Conservation (phyloP, 2,113 vertebrate genomes). For the Catharus bicknelli region DNA sequence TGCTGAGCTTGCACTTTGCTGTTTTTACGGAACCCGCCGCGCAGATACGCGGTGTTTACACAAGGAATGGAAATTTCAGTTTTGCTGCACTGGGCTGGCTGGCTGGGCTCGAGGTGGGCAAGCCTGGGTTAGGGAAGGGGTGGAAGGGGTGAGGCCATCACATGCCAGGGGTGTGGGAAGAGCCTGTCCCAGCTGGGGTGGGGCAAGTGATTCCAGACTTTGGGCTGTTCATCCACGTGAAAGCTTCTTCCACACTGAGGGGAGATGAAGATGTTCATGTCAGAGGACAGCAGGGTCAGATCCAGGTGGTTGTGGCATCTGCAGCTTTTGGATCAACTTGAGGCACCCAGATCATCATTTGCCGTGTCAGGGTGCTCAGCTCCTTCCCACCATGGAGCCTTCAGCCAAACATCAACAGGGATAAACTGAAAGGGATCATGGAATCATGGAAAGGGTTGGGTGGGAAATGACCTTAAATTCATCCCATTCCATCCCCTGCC, state of each 20-base stretch:
- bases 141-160: background rate
- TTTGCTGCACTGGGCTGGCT: background rate
- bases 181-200: background rate
- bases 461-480: background rate
- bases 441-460: background rate
- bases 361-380: background rate
- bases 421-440: background rate
- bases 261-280: background rate
- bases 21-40: constrained; percentile 44
- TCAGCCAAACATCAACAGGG: background rate
- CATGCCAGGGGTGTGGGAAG: accelerated
- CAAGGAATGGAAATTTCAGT: constrained; percentile 54
- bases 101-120: background rate
- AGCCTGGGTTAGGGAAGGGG: too few relatives aligned
- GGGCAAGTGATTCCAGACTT: background rate
- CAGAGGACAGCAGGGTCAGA: background rate
- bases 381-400: background rate
- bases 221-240: accelerated
- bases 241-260: background rate
- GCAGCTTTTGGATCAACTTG: background rate
- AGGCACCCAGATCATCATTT: background rate
- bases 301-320: background rate
- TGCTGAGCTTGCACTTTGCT: constrained; percentile 53
- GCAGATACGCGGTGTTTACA: constrained; percentile 64
- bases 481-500: accelerated